Conservation (phyloP, 2,888 invertebrate genomes). For the Rugalucina vietnamica region DNA sequence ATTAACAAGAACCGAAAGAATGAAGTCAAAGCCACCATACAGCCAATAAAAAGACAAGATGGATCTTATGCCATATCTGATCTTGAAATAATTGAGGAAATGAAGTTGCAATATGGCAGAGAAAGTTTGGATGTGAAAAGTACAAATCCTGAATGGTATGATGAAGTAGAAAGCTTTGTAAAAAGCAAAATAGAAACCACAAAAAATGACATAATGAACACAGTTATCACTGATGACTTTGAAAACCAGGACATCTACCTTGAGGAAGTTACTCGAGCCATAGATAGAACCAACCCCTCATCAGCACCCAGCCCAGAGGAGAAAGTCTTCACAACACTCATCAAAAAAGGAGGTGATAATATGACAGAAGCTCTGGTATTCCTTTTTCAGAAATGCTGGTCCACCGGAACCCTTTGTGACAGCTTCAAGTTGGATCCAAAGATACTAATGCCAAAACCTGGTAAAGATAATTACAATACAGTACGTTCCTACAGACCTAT, state of each 20-base stretch:
- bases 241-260: no score
- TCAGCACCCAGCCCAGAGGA: constrained; percentile 17
- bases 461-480: not conserved
- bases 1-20: not conserved
- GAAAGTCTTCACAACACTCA: constrained; percentile 6
- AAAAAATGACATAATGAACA: no score
- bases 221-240: no score
- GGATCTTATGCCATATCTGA: not conserved
- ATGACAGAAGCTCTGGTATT: not conserved
- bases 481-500: not conserved
- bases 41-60: not conserved
- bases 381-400: constrained; percentile 13
- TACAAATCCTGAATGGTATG: not conserved
- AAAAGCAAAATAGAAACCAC: no score
- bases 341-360: constrained; percentile 7
- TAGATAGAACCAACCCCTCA: not conserved
- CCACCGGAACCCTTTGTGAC: not conserved
- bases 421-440: constrained; percentile 13
- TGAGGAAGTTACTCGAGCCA: no score
- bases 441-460: not conserved
- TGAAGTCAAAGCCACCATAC: not conserved
- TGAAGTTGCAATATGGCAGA: not conserved
- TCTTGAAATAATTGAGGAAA: not conserved
- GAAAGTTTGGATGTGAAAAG: no score
- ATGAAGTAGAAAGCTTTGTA: not conserved